Evolutionary conservation across 2,888 invertebrate genomes (phyloP).

Genomic region (Drosophila antonietae): DNA sequence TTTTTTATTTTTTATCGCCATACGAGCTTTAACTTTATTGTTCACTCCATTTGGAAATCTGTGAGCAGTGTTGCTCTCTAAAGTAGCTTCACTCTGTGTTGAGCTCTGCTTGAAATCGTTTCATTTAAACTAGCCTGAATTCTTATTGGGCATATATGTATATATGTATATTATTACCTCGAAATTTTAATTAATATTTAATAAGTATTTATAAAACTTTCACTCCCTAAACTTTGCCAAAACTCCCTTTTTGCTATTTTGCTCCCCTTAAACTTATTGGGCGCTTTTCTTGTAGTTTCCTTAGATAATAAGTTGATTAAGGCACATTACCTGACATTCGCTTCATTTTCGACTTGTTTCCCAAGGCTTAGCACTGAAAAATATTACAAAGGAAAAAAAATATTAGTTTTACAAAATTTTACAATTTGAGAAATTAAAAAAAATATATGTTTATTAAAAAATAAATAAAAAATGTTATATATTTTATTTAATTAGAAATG

Average conservation of each 20-base stretch:
- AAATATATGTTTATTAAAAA: no score
- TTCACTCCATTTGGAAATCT: constrained; percentile 41
- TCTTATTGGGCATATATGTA: no score
- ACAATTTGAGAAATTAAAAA: no score
- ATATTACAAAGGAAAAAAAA: no score
- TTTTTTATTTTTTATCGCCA: constrained; percentile 44
- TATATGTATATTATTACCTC: no score
- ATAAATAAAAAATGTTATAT: no score
- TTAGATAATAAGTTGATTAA: background rate
- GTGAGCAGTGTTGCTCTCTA: background rate
- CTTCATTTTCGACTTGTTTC: background rate
- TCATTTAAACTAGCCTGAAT: background rate
- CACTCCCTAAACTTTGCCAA: no score
- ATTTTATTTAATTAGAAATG: no score
- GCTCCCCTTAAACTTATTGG: background rate
- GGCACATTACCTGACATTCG: background rate
- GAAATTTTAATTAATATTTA: background rate
- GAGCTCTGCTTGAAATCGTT: background rate
- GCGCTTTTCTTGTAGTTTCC: background rate
- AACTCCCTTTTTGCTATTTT: background rate
- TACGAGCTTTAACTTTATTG: constrained; percentile 57
- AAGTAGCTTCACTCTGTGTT: constrained; percentile 9
- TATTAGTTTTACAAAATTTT: no score
- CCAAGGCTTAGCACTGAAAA: background rate
- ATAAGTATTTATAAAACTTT: background rate